Conservation (phyloP, 2,113 vertebrate species). For the Phalacrocorax aristotelis region DNA sequence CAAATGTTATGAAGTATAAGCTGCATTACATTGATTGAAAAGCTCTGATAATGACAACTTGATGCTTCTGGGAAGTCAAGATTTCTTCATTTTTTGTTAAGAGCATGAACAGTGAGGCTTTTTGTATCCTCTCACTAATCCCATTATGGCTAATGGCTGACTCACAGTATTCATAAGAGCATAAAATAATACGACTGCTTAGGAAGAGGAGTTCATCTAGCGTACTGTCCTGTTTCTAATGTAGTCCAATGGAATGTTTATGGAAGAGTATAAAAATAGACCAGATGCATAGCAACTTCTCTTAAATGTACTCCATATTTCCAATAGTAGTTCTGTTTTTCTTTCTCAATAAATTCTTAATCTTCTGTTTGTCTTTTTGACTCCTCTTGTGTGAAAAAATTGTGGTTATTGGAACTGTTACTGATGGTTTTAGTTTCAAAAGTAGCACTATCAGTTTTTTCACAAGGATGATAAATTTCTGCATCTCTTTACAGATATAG, state of each 20-base stretch:
- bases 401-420: not conserved
- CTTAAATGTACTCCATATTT: not conserved
- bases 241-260: not conserved
- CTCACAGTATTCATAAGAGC: not conserved
- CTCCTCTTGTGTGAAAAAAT: not conserved
- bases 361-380: not conserved
- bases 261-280: not conserved
- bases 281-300: not conserved
- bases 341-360: not conserved
- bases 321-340: not conserved
- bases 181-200: not conserved
- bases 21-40: slow-evolving; percentile 19
- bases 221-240: not conserved
- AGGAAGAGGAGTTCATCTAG: not conserved
- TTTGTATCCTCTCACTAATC: slow-evolving; percentile 8
- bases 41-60: slow-evolving; percentile 5
- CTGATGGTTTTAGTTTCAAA: not conserved
- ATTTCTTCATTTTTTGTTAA: not conserved
- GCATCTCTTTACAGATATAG: not conserved
- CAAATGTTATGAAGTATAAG: not conserved
- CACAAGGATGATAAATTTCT: not conserved
- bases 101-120: not conserved
- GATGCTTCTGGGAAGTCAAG: not conserved
- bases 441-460: not conserved
- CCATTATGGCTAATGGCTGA: not conserved